Percentiles rank a stretch among this genome's conserved stretches.
phyloP scores from a whole-genome alignment of 2,888 invertebrate species.

The Galeruca laticollis region DNA sequence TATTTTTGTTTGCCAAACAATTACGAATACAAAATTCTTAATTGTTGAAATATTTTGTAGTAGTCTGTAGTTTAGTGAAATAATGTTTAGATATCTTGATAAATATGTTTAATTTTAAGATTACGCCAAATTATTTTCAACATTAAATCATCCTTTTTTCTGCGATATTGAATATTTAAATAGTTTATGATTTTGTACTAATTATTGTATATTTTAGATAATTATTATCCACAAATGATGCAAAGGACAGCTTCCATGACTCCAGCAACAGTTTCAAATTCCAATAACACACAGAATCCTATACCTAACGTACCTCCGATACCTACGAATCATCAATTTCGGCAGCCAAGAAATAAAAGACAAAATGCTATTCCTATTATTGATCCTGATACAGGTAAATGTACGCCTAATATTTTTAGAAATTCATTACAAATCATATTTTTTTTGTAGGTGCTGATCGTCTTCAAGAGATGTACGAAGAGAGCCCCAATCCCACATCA shows the following conservation, averaged over 20 bases:
- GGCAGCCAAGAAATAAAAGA: conserved; percentile 43
- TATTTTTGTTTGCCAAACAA: too few relatives aligned
- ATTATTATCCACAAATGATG: conserved; percentile 35
- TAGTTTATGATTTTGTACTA: too few relatives aligned
- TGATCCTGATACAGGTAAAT: conserved; percentile 62
- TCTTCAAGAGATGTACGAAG: conserved; percentile 64
- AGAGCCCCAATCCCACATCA: conserved; percentile 64
- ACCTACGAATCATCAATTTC: conserved; percentile 38
- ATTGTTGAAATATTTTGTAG: too few relatives aligned
- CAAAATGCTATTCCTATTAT: conserved; percentile 63
- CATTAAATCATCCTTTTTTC: too few relatives aligned
- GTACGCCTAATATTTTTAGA: too few relatives aligned
- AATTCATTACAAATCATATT: too few relatives aligned
- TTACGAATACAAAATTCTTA: too few relatives aligned
- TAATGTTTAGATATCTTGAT: too few relatives aligned
- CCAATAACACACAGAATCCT: conserved; percentile 52
- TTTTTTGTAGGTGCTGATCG: conserved; percentile 62
- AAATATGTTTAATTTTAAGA: too few relatives aligned
- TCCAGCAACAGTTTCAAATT: conserved; percentile 49
- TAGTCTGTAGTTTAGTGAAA: too few relatives aligned
- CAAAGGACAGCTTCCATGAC: conserved; percentile 37
- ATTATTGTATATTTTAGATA: conserved; percentile 25
- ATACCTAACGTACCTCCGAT: conserved; percentile 39
- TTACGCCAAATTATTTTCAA: too few relatives aligned
- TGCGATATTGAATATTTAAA: too few relatives aligned